Conservation (phyloP, 2,113 vertebrate species). For the Melanostigma gelatinosum region DNA sequence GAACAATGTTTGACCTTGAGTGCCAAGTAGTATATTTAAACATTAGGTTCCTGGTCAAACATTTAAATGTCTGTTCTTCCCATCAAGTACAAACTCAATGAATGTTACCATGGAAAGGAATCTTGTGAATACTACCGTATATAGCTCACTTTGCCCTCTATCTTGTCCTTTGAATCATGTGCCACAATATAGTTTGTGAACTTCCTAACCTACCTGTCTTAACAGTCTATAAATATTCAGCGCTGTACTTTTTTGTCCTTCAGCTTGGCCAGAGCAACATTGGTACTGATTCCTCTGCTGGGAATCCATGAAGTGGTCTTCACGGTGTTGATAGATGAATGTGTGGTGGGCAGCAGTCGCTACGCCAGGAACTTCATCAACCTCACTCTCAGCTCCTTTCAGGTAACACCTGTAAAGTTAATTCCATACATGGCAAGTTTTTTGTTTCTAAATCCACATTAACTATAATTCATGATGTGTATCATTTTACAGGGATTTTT, state of each 20-base stretch:
- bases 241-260: background rate
- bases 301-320: constrained; percentile 95
- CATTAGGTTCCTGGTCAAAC: background rate
- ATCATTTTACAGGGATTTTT: constrained; percentile 88
- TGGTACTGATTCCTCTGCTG: constrained; percentile 93
- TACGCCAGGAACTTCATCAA: constrained; percentile 89
- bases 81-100: constrained; percentile 7
- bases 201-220: background rate
- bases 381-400: constrained; percentile 92
- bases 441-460: background rate
- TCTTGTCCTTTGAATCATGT: background rate
- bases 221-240: background rate
- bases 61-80: constrained; percentile 45
- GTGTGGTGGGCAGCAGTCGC: constrained; percentile 84
- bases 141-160: background rate
- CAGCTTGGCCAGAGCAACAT: constrained; percentile 92
- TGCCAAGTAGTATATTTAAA: background rate
- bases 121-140: constrained; percentile 10
- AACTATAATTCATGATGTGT: background rate
- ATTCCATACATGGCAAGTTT: background rate
- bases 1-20: constrained; percentile 1
- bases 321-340: constrained; percentile 89
- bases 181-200: background rate
- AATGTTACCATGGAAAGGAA: constrained; percentile 12
- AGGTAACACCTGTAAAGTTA: constrained; percentile 70